Conservation (phyloP, 2,888 invertebrate genomes). For the Tenthredo scrophulariae region DNA sequence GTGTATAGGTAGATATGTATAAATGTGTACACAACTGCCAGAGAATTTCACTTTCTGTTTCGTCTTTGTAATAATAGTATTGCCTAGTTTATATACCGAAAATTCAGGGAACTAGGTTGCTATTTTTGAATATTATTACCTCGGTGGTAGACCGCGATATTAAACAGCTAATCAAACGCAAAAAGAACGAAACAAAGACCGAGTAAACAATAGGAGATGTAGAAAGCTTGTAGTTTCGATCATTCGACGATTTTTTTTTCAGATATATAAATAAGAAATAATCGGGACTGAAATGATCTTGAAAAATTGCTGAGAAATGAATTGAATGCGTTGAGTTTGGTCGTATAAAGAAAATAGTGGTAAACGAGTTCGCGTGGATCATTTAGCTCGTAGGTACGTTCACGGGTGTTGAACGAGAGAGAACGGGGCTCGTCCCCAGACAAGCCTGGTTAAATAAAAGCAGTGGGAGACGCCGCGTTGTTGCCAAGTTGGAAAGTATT, state of each 20-base stretch:
- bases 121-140: conserved; percentile 35
- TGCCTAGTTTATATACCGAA: not conserved
- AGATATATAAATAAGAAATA: not conserved
- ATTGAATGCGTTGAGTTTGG: not conserved
- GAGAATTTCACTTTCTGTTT: conserved; percentile 46
- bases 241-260: not conserved
- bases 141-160: not conserved
- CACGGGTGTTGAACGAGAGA: conserved; percentile 54
- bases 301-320: not conserved
- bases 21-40: not conserved
- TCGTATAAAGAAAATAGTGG: not conserved
- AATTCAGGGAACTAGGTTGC: not conserved
- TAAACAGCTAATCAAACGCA: not conserved
- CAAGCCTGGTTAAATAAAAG: conserved; percentile 61
- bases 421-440: conserved; percentile 57
- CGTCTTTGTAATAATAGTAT: not conserved
- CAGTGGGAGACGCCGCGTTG: conserved; percentile 61
- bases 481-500: conserved; percentile 71
- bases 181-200: not conserved
- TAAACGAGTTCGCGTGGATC: conserved; percentile 4
- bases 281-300: not conserved
- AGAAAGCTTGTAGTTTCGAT: no score
- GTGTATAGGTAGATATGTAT: not conserved
- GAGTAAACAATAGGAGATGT: not conserved
- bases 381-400: not conserved